These are phyloP conservation scores for Myotis vivesi DNA, from an alignment of 2,797 vertebrate species.

Conservation along the genomic window DNA sequence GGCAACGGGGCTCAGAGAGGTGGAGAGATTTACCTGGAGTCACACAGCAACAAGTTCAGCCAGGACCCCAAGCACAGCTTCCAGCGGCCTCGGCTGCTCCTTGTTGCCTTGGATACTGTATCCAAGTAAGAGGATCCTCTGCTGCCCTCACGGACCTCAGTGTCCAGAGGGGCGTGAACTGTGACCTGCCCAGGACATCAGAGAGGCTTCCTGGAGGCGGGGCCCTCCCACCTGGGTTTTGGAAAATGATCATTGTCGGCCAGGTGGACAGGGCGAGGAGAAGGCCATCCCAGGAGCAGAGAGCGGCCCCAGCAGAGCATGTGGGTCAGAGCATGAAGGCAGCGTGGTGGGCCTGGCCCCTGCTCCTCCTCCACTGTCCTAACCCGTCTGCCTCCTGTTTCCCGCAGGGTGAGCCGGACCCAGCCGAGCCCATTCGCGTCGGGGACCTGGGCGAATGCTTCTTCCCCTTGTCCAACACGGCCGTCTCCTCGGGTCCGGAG, in stretches of 20 bases:
- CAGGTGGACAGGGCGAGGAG: neutral
- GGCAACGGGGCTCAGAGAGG: neutral
- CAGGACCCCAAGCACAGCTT: rapidly evolving
- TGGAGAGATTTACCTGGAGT: neutral
- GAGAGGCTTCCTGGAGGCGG: neutral
- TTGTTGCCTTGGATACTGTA: neutral
- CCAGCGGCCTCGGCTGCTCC: neutral
- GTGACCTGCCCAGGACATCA: neutral
- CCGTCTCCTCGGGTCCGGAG: slow-evolving; percentile 73
- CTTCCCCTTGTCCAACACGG: slow-evolving; percentile 77
- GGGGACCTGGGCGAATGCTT: slow-evolving; percentile 79
- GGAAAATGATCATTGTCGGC: neutral
- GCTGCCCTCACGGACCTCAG: neutral
- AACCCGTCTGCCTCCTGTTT: neutral
- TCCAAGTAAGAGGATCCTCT: neutral
- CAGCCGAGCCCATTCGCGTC: slow-evolving; percentile 67
- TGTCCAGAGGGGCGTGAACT: neutral
- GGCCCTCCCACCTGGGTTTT: neutral
- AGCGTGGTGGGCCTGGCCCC: neutral
- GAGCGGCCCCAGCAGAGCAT: neutral
- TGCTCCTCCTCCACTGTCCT: neutral
- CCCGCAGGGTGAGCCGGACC: slow-evolving; percentile 77
- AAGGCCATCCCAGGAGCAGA: neutral
- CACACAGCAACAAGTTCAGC: neutral
- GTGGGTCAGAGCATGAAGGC: neutral